These are phyloP conservation scores for Reinhardtius hippoglossoides DNA, from an alignment of 2,113 vertebrate species.

Conservation along the genomic window DNA sequence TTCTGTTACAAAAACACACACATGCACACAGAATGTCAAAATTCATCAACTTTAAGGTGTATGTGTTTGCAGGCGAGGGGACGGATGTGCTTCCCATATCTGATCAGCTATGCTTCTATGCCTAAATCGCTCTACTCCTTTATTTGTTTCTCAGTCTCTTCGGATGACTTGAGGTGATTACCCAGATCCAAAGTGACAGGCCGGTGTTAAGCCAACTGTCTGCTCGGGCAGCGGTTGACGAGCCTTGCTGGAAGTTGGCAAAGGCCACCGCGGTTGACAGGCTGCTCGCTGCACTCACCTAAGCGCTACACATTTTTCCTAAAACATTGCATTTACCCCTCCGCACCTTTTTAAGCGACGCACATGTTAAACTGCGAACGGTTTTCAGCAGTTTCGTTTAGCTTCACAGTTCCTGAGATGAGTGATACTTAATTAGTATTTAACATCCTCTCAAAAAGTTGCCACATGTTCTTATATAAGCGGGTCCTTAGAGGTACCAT, in stretches of 20 bases:
- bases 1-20: slow-evolving; percentile 35
- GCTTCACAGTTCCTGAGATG: slow-evolving; percentile 43
- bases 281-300: slow-evolving; percentile 23
- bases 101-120: slow-evolving; percentile 8
- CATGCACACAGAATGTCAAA: slow-evolving; percentile 20
- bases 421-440: slow-evolving; percentile 53
- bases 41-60: slow-evolving; percentile 24
- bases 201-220: slow-evolving; percentile 47
- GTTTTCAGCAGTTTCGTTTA: neutral
- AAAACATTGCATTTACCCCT: slow-evolving; percentile 5
- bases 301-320: slow-evolving; percentile 25
- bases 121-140: slow-evolving; percentile 10
- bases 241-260: slow-evolving; percentile 49
- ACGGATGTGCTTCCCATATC: slow-evolving; percentile 10
- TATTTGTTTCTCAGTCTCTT: slow-evolving; percentile 17
- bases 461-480: slow-evolving; percentile 62
- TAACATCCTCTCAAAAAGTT: slow-evolving; percentile 42
- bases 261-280: slow-evolving; percentile 48
- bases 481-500: neutral
- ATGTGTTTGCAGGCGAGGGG: slow-evolving; percentile 13
- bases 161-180: slow-evolving; percentile 46
- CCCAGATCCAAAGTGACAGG: slow-evolving; percentile 59
- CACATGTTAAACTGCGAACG: slow-evolving; percentile 6
- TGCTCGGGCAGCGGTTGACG: slow-evolving; percentile 30
- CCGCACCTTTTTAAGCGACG: slow-evolving; percentile 8